Base-by-base conservation (phyloP, 64 coral and sea anemone genomes). In the Platygyra sinensis region DNA sequence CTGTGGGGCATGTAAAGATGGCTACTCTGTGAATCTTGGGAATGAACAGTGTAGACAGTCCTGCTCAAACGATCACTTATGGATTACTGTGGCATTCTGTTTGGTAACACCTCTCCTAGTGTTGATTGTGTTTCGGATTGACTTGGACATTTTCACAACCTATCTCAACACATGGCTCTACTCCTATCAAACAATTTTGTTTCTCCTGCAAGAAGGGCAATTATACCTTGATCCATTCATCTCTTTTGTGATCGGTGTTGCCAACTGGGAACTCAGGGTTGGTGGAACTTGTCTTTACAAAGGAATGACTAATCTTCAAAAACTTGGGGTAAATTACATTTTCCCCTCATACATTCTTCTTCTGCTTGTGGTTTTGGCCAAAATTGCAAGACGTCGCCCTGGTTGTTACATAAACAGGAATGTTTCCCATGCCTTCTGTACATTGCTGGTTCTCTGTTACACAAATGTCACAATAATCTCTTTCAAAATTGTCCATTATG, bases 81-180 rank as follows among this genome's bases (percentile, higher is more conserved):
- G 87, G 91, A 76, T 96, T 60, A 38, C 90, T 13, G 8, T 96
- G 76, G 77, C 82, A 10, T 38, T 93, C 76, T 90, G 90, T 46
- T 18, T 96, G 39, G 25, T 42, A 0, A 88, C 55, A 69, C 67
- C 81, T 8, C 2, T 96, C 19, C 15, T 81, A 52, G 95, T 93
- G 9, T 78, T 93, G 72, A 19, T 96, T 7, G 86, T 96, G 10
- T 76, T 96, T 4, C 90, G 86, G 36, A 96, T 96, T 32, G 64
- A 93, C 30, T 19, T 93, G 10, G 91, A 96, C 38, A 90, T 91
- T 59, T 93, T 96, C 39, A 90, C 95, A 60, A 73, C 87, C 22
- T 95, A 95, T 52, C 73, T 96, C 2, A 96, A 96, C 54, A 81
- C 95, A 6, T 96, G 95, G 93, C 64, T 96, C 24, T 96, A 96